Percentiles rank a stretch among this genome's conserved stretches.
Evolutionary conservation across 2,113 vertebrate species (phyloP).

Genomic region (Chamaea fasciata): DNA sequence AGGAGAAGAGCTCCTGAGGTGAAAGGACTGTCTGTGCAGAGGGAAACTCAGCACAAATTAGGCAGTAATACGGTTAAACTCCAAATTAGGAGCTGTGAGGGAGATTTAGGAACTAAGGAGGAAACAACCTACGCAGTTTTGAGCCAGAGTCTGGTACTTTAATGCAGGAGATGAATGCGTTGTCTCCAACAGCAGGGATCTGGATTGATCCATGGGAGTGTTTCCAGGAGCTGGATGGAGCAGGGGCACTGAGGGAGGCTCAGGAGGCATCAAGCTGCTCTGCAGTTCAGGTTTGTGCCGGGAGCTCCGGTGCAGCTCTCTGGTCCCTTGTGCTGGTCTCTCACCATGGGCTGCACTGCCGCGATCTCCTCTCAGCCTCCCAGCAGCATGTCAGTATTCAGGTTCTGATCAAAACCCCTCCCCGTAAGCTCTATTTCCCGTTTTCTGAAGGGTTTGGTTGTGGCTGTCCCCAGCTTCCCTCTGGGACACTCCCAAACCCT

Average conservation of each 20-base stretch:
- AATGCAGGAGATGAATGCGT: background rate
- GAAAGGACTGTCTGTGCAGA: background rate
- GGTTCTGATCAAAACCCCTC: background rate
- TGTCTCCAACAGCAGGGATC: background rate
- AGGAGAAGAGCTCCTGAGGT: background rate
- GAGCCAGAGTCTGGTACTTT: background rate
- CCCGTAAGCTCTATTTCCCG: background rate
- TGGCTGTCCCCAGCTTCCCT: background rate
- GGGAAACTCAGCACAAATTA: background rate
- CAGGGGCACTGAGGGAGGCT: background rate
- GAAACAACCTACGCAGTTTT: background rate
- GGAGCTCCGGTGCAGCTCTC: background rate
- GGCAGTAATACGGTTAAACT: background rate
- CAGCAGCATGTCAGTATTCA: no score
- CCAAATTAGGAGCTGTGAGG: background rate
- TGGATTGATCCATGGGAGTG: background rate
- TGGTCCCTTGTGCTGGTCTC: background rate
- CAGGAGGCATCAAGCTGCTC: background rate
- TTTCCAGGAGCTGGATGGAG: background rate
- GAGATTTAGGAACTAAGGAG: background rate
- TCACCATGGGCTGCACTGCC: accelerated
- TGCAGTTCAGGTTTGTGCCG: background rate
- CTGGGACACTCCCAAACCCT: background rate
- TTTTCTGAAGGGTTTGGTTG: background rate
- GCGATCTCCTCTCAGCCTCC: background rate